Evolutionary conservation across 2,888 invertebrate species (phyloP), one percentile per base, ranked within the genome.

Genomic region (Chloroclystis v-ata): DNA sequence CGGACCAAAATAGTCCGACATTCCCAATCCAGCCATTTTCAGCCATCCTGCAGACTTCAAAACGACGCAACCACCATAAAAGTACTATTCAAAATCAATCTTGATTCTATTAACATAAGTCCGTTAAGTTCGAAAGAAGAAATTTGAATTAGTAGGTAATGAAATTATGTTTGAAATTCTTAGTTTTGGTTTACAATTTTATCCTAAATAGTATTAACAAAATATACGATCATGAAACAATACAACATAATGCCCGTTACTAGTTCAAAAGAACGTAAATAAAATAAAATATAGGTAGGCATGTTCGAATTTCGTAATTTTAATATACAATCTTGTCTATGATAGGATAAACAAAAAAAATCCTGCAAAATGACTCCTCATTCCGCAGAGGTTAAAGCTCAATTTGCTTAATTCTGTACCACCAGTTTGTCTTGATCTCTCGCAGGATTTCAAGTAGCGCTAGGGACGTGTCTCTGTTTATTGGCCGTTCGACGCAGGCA

Each of bases 401-500:
- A 52, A 49, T 51, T 49, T 43, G 16, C 37, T 28, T 13, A 24
- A 43, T 39, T 26, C 45, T 11, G 4, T 12, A 6, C 11, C 8
- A 2, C 55, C 43, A 46, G 38, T 35, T 5, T 26, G 43, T 10
- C 3, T 10, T 26, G 57, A 48, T 7, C 51, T 29, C 5, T 40
- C n/a, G 29, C 14, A 4, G 7, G n/a, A 12, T 10, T 30, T 33
- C 3, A 26, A 11, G 11, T 40, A 8, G 10, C 25, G 29, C 29
- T 29, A 13, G n/a, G 7, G 13, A 45, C 25, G 43, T 65, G 45
- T 68, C 61, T 53, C 2, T 8, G 4, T 28, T 26, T 13, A 11
- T 26, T 62, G 67, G 67, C 52, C 16, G 44, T 2, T 47, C 20
- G 43, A 39, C 60, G 63, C 65, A 64, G 56, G 47, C 46, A 48